Evolutionary conservation across 92 coral and sea anemone species (phyloP).

Genomic region (Epizoanthus scotinus): DNA sequence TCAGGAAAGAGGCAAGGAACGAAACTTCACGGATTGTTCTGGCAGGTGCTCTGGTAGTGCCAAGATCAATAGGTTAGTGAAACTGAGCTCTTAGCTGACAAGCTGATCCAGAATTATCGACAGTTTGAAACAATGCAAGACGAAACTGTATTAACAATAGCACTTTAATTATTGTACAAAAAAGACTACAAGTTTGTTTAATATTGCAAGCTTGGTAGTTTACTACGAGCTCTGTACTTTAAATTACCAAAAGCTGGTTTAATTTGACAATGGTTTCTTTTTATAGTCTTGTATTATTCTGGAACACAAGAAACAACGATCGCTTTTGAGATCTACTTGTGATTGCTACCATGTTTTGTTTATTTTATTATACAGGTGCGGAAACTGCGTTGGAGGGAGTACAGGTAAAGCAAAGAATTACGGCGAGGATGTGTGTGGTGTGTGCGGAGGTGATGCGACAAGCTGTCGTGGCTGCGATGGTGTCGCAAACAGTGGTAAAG

Average conservation of each 20-base stretch:
- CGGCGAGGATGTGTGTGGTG: constrained; percentile 71
- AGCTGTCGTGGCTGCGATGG: constrained; percentile 65
- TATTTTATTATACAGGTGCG: constrained; percentile 44
- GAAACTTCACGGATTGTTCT: constrained; percentile 47
- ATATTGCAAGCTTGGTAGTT: too few species aligned
- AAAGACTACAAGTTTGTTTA: too few species aligned
- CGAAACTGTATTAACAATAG: too few species aligned
- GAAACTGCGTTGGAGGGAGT: constrained; percentile 56
- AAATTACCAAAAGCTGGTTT: background rate
- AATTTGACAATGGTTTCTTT: background rate
- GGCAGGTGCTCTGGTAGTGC: constrained; percentile 56
- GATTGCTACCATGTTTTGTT: background rate
- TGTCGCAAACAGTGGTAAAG: constrained; percentile 55
- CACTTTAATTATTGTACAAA: too few species aligned
- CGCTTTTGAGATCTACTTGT: too few species aligned
- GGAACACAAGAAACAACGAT: too few species aligned
- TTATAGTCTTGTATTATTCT: background rate
- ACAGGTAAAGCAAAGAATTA: constrained; percentile 46
- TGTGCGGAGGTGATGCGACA: constrained; percentile 49
- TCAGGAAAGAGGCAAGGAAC: constrained; percentile 1
- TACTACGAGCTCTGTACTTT: background rate
- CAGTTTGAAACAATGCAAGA: too few species aligned
- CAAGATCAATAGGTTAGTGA: constrained; percentile 43
- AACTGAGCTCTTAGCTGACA: too few species aligned
- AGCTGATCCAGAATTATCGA: too few species aligned